Evolutionary conservation across 2,113 vertebrate genomes (phyloP).

Genomic region (Trachemys scripta): DNA sequence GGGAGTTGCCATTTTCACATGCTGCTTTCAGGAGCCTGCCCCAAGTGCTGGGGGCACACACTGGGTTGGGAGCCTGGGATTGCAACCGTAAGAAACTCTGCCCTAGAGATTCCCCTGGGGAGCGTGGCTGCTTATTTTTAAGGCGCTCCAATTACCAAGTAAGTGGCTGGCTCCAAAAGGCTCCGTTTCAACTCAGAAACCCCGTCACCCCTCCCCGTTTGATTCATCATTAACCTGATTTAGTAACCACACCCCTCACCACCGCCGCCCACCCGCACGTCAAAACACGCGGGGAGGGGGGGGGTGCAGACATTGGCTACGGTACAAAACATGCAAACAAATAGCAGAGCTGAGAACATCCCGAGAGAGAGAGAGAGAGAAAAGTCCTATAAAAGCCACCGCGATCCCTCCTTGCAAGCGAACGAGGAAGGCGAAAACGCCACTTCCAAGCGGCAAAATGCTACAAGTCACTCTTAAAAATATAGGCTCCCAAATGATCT

Average conservation of each 20-base stretch:
- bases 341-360: neutral
- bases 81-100: neutral
- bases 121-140: neutral
- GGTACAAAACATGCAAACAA: neutral
- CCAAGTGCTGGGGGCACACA: rapidly evolving
- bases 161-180: slow-evolving; percentile 34
- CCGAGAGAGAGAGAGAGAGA: neutral
- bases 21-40: neutral
- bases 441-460: neutral
- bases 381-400: neutral
- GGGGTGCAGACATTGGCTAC: slow-evolving; percentile 29
- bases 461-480: neutral
- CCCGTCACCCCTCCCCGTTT: neutral
- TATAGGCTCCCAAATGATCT: rapidly evolving
- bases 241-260: slow-evolving; percentile 56
- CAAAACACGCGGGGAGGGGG: slow-evolving; percentile 43
- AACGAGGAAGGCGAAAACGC: neutral
- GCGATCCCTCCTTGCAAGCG: neutral
- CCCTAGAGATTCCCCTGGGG: neutral
- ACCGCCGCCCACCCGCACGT: slow-evolving; percentile 30
- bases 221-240: slow-evolving; percentile 46
- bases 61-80: too few relatives aligned
- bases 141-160: neutral
- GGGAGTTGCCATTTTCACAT: neutral
- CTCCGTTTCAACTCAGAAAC: slow-evolving; percentile 11